Conservation (phyloP, 2,888 invertebrate genomes). For the Sinhomidia bicolor region DNA sequence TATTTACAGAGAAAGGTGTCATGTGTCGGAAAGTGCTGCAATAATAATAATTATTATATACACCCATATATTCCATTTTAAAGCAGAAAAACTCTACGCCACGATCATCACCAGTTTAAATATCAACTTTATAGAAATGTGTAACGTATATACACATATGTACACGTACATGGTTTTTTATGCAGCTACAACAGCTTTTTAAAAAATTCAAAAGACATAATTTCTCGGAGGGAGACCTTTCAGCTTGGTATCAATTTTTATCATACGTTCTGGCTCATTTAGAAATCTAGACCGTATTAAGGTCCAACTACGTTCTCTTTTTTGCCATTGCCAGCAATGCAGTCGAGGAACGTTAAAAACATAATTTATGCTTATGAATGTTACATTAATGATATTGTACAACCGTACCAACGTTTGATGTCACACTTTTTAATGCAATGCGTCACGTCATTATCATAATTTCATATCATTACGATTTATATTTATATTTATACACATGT, state of each 20-base stretch:
- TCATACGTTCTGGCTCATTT: slow-evolving; percentile 58
- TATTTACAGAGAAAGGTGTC: neutral
- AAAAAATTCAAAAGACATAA: neutral
- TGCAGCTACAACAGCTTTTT: neutral
- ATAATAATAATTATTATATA: neutral
- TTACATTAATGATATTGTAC: neutral
- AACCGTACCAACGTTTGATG: neutral
- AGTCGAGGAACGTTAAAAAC: neutral
- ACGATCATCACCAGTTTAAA: too few relatives aligned
- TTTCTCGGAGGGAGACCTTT: slow-evolving; percentile 51
- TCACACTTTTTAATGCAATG: neutral
- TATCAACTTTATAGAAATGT: neutral
- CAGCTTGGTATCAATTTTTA: slow-evolving; percentile 48
- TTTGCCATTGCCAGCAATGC: neutral
- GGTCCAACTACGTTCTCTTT: neutral
- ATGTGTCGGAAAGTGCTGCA: neutral
- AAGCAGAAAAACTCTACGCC: neutral
- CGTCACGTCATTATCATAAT: slow-evolving; percentile 36
- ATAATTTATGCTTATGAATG: too few relatives aligned
- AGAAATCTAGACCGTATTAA: slow-evolving; percentile 3
- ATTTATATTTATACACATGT: neutral
- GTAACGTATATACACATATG: too few relatives aligned
- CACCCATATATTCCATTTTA: neutral
- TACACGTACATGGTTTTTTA: too few relatives aligned
- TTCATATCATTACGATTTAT: neutral